Percentiles rank a stretch among this genome's conserved stretches.
Evolutionary conservation across 1,140 invertebrate species (phyloP).

Genomic region (Nylanderia fulva): DNA sequence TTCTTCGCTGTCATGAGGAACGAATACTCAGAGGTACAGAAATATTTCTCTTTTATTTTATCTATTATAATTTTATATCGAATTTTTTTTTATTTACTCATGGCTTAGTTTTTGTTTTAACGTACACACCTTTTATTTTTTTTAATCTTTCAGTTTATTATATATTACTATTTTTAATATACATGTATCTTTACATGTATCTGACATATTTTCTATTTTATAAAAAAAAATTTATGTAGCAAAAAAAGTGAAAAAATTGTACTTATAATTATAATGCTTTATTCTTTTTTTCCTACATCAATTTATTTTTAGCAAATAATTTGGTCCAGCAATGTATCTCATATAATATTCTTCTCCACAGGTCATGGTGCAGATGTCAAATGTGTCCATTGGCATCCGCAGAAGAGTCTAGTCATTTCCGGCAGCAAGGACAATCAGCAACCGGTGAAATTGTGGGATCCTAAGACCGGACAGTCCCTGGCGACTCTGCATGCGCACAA

Average conservation of each 20-base stretch:
- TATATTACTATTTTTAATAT: slow-evolving; percentile 1
- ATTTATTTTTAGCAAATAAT: neutral
- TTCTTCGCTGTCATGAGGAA: slow-evolving; percentile 98
- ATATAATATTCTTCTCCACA: slow-evolving; percentile 78
- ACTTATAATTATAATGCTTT: neutral
- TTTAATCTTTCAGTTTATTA: neutral
- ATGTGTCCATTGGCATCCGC: slow-evolving; percentile 99
- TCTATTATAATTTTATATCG: neutral
- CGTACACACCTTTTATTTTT: neutral
- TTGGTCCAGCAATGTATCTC: neutral
- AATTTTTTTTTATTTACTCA: slow-evolving; percentile 9
- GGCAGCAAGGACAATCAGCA: slow-evolving; percentile 99
- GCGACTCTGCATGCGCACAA: slow-evolving; percentile 99
- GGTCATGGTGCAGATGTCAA: slow-evolving; percentile 99
- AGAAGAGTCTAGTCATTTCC: slow-evolving; percentile 98
- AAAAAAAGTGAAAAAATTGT: neutral
- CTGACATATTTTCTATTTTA: neutral
- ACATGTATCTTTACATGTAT: neutral
- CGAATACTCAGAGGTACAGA: slow-evolving; percentile 95
- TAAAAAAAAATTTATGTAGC: neutral
- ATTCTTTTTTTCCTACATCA: neutral
- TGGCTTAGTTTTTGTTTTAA: neutral
- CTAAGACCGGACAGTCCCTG: slow-evolving; percentile 95
- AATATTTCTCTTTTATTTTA: neutral
- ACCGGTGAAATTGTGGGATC: slow-evolving; percentile 99